Percentiles rank a stretch among this genome's conserved stretches.
These are phyloP conservation scores for Proterorhinus semilunaris DNA, from an alignment of 2,113 vertebrate species.

Conservation along the genomic window DNA sequence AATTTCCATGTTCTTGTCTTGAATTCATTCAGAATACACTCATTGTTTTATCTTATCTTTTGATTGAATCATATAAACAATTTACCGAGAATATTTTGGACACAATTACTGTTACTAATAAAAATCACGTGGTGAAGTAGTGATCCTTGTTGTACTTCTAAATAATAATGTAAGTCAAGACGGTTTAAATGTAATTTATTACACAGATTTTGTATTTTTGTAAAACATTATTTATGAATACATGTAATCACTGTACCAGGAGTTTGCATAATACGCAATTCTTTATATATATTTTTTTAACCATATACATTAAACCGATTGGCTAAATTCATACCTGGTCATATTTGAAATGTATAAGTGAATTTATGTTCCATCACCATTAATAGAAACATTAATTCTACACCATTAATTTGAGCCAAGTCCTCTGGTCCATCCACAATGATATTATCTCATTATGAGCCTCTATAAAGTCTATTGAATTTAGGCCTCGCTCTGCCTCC, in stretches of 20 bases:
- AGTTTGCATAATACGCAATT: no score
- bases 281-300: no score
- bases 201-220: no score
- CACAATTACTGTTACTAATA: no score
- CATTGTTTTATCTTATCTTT: neutral
- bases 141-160: no score
- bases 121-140: no score
- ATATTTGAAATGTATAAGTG: neutral
- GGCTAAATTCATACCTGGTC: neutral
- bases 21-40: neutral
- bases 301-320: neutral
- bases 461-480: slow-evolving; percentile 19
- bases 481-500: slow-evolving; percentile 23
- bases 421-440: slow-evolving; percentile 3
- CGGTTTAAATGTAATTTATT: no score
- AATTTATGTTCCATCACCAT: slow-evolving; percentile 1
- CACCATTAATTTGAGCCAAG: neutral
- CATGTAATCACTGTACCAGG: no score
- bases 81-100: neutral
- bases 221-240: no score
- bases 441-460: slow-evolving; percentile 7
- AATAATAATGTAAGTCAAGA: no score
- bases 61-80: neutral
- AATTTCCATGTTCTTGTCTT: neutral
- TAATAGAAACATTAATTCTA: slow-evolving; percentile 4